Conservation (phyloP, 2,888 invertebrate genomes). For the Autographa pulchrina region DNA sequence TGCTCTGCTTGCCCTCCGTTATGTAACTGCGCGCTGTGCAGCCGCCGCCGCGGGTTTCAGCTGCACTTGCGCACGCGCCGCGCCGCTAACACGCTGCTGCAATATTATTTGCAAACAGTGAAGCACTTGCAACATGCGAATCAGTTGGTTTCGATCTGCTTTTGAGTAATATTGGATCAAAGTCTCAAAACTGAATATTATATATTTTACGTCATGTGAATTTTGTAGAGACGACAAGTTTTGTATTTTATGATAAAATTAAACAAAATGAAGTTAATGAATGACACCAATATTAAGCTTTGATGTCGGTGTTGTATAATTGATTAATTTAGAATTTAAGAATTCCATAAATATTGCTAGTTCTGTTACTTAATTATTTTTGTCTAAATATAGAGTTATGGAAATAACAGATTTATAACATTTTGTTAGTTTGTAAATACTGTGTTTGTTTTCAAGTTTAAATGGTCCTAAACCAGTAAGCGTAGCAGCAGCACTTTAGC, state of each 20-base stretch:
- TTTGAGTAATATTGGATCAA: neutral
- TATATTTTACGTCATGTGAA: neutral
- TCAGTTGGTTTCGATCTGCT: neutral
- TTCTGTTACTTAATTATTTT: too few species aligned
- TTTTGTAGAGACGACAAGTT: too few species aligned
- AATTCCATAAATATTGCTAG: too few species aligned
- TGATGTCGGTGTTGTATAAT: too few species aligned
- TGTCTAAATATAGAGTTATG: too few species aligned
- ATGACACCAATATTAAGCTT: too few species aligned
- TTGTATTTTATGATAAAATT: too few species aligned
- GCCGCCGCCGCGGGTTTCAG: constrained; percentile 55
- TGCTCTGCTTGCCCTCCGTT: constrained; percentile 67
- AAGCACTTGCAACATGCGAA: neutral
- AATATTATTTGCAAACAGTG: constrained; percentile 12
- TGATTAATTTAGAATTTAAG: too few species aligned
- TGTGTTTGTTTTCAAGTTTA: neutral
- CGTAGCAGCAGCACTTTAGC: constrained; percentile 40
- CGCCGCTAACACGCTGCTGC: constrained; percentile 43
- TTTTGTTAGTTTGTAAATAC: neutral
- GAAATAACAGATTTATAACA: too few species aligned
- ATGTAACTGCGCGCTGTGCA: constrained; percentile 70
- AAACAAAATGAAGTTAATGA: too few species aligned
- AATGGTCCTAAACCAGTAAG: neutral
- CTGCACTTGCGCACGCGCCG: constrained; percentile 43
- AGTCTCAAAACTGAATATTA: neutral